Base-by-base conservation (phyloP, 2,888 invertebrate genomes). In the Pseudococcus viburni region DNA sequence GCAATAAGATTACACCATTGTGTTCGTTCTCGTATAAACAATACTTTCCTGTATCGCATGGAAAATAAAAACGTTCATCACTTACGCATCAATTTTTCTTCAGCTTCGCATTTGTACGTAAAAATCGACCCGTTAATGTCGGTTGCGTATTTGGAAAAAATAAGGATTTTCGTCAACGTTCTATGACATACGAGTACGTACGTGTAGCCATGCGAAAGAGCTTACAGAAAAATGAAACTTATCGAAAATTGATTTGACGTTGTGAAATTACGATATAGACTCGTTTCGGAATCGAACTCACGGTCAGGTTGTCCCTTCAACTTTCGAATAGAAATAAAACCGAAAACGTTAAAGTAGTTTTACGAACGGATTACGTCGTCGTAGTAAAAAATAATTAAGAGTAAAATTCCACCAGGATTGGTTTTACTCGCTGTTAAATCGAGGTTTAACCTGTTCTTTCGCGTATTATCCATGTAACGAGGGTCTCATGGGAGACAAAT, bases 171-270 rank as follows among this genome's bases (percentile, higher is more conserved):
- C 33, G 68, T 68, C 68, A 68, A 68, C 26, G 26, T 26, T 68
- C 4, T 7, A 68, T 68, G 68, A 68, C 68, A 68, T 59, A 59
- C n/a, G 6, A 15, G 8, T 59, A 59, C n/a, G n/a, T 59, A n/a
- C 17, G 26, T 12, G 68, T 68, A 68, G 26, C 68, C 68, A 68
- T 7, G 68, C 68, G 68, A 68, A 68, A 26, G 15, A 80, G 33
- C 80, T 39, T 26, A n/a, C 80, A 39, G n/a, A n/a, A 80, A 80
- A 80, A 80, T 80, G 17, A 73, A 73, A 39, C 39, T 80, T 80
- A 80, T 80, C 80, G 80, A 80, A 26, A 80, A 42, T 80, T 42
- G 80, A 80, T 42, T 80, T 80, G 80, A 80, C 80, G 80, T 80
- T 80, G 33, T 42, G 22, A 80, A 80, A 80, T 80, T 80, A 26